Evolutionary conservation across 2,888 invertebrate genomes (phyloP).

Genomic region (Ellobium chinense): DNA sequence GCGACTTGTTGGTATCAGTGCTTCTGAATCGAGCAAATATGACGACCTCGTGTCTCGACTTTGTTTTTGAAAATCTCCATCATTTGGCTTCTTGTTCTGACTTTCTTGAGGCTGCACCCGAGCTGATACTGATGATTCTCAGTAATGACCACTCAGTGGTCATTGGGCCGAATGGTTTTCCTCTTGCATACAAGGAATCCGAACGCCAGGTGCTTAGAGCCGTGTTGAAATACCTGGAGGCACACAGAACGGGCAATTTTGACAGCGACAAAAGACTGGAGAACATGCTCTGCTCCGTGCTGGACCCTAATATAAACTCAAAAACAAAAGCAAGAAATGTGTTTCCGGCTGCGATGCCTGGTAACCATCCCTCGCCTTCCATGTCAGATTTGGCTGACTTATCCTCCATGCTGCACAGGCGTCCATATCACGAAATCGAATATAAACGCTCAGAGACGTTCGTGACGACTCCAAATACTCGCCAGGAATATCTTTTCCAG

Average conservation of each 20-base stretch:
- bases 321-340: background rate
- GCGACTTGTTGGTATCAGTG: background rate
- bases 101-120: slow-evolving; percentile 9
- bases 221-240: background rate
- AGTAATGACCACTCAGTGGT: slow-evolving; percentile 8
- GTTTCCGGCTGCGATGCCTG: background rate
- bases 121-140: slow-evolving; percentile 22
- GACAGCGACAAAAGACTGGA: background rate
- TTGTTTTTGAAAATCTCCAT: slow-evolving; percentile 7
- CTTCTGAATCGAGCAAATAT: background rate
- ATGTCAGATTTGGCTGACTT: background rate
- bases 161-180: slow-evolving; percentile 18
- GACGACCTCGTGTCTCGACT: background rate
- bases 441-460: slow-evolving; percentile 1
- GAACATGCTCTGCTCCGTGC: background rate
- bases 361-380: background rate
- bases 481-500: slow-evolving; percentile 13
- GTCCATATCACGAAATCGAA: slow-evolving; percentile 16
- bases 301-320: background rate
- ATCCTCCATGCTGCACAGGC: background rate
- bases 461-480: background rate
- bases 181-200: slow-evolving; percentile 16
- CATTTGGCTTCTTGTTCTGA: background rate
- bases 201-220: slow-evolving; percentile 11
- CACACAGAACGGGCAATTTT: background rate